Percentiles rank a stretch among this genome's conserved stretches.
phyloP scores from a whole-genome alignment of 2,888 invertebrate species.

The Smittia aterrima region DNA sequence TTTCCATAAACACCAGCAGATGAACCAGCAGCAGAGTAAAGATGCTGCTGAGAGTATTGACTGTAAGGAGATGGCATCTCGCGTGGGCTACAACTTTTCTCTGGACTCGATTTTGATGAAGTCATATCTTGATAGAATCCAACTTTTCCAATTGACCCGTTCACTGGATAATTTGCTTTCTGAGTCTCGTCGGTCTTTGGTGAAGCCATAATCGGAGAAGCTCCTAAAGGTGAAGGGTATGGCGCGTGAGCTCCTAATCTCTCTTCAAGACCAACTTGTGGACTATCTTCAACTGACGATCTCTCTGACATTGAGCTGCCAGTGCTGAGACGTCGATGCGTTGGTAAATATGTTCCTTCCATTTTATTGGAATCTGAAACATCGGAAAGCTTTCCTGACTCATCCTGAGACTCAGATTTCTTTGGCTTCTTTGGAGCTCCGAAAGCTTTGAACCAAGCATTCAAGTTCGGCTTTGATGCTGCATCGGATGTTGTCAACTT shows the following conservation, averaged over 20 bases:
- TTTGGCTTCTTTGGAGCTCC: conserved; percentile 77
- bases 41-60: conserved; percentile 46
- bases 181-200: conserved; percentile 70
- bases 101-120: conserved; percentile 79
- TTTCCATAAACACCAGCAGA: conserved; percentile 57
- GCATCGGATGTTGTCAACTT: conserved; percentile 46
- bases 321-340: conserved; percentile 69
- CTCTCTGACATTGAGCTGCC: conserved; percentile 77
- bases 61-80: conserved; percentile 61
- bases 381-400: conserved; percentile 50
- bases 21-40: conserved; percentile 56
- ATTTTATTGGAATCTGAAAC: not conserved
- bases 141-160: conserved; percentile 75
- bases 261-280: conserved; percentile 63
- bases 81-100: conserved; percentile 78
- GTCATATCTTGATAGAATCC: conserved; percentile 87
- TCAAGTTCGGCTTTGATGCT: conserved; percentile 60
- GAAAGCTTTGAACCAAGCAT: conserved; percentile 91
- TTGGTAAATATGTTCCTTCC: not conserved
- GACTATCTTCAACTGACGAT: conserved; percentile 73
- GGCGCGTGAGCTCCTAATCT: conserved; percentile 62
- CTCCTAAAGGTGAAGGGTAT: conserved; percentile 69
- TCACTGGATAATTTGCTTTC: conserved; percentile 67
- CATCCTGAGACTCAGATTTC: conserved; percentile 56
- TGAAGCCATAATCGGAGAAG: conserved; percentile 71